A percentile compares a stretch with the other conserved stretches of the same genome.
Evolutionary conservation across 2,113 vertebrate species (phyloP).

Genomic region (Scartelaos histophorus): DNA sequence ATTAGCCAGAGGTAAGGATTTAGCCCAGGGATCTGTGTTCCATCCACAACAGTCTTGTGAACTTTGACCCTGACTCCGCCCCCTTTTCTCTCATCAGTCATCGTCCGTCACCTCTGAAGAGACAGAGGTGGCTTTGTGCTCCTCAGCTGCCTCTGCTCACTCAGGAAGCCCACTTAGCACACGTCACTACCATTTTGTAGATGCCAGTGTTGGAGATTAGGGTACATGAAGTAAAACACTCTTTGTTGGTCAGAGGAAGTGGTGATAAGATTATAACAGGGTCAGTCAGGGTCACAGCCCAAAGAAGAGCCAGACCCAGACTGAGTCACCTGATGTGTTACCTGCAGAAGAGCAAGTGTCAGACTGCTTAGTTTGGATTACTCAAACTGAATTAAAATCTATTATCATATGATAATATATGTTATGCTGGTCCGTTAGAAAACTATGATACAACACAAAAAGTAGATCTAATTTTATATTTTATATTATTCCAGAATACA

Average conservation of each 20-base stretch:
- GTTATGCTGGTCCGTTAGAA: background rate
- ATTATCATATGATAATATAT: background rate
- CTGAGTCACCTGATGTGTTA: conserved; percentile 1
- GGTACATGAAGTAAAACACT: conserved; percentile 46
- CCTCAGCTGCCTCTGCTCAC: conserved; percentile 62
- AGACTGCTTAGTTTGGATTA: background rate
- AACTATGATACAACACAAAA: background rate
- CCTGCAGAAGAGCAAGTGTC: background rate
- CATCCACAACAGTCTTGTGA: conserved; percentile 28
- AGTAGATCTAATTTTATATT: too few species aligned
- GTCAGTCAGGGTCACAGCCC: background rate
- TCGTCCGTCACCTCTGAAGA: conserved; percentile 59
- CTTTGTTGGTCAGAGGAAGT: conserved; percentile 47
- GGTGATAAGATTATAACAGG: conserved; percentile 50
- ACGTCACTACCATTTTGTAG: conserved; percentile 44
- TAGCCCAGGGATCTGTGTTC: conserved; percentile 26
- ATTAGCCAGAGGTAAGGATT: conserved; percentile 24
- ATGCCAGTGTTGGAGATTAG: conserved; percentile 54
- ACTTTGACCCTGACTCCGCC: conserved; percentile 57
- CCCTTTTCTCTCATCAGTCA: conserved; percentile 62
- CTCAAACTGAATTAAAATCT: background rate
- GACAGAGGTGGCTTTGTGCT: conserved; percentile 69
- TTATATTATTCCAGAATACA: too few species aligned
- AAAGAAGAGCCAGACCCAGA: background rate
- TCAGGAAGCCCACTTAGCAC: conserved; percentile 40